These are phyloP conservation scores for Dinocampus coccinellae DNA, from an alignment of 2,888 invertebrate species.

Conservation along the genomic window DNA sequence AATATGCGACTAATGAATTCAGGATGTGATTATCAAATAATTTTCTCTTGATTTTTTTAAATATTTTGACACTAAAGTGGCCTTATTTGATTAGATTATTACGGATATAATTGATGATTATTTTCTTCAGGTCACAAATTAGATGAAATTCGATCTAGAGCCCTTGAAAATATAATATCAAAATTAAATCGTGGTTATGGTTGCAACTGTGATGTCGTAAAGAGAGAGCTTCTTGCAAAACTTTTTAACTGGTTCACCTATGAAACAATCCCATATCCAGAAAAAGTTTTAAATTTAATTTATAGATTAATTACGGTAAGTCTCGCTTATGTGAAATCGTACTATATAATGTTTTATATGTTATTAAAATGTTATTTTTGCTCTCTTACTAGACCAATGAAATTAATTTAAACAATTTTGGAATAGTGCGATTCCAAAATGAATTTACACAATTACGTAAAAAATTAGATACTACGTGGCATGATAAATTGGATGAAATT, in stretches of 20 bases:
- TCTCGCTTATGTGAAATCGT: slow-evolving; percentile 24
- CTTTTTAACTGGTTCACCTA: slow-evolving; percentile 77
- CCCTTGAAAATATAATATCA: slow-evolving; percentile 72
- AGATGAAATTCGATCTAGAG: slow-evolving; percentile 74
- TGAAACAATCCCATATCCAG: slow-evolving; percentile 72
- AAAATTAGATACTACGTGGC: slow-evolving; percentile 50
- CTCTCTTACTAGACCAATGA: slow-evolving; percentile 46
- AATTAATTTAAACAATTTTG: slow-evolving; percentile 51
- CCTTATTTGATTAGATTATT: neutral
- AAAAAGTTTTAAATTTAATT: slow-evolving; percentile 74
- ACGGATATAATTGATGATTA: neutral
- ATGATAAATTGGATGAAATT: slow-evolving; percentile 54
- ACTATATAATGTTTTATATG: neutral
- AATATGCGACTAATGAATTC: neutral
- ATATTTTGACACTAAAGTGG: neutral
- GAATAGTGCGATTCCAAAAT: slow-evolving; percentile 55
- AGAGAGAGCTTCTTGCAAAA: slow-evolving; percentile 73
- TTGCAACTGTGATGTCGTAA: slow-evolving; percentile 74
- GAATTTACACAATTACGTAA: slow-evolving; percentile 52
- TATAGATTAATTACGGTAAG: slow-evolving; percentile 73
- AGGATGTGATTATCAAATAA: neutral
- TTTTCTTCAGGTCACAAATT: slow-evolving; percentile 71
- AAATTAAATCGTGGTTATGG: slow-evolving; percentile 77
- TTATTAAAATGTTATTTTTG: slow-evolving; percentile 11
- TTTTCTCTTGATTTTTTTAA: neutral